phyloP scores from a whole-genome alignment of 2,888 invertebrate genomes.

The Chaetogeoica ovagalla region DNA sequence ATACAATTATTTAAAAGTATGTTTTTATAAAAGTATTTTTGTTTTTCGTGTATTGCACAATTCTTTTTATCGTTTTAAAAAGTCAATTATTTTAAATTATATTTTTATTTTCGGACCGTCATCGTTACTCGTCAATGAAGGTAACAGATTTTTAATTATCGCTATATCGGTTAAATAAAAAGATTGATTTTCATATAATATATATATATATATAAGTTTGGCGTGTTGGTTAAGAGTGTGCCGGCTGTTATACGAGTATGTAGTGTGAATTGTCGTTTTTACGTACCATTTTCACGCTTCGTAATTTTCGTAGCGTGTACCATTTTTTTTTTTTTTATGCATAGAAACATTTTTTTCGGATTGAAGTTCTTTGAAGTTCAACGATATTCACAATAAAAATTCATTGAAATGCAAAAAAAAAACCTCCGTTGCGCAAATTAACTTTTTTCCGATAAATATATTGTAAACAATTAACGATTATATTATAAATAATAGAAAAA shows the following conservation, averaged over 20 bases:
- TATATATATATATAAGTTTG: too few relatives aligned
- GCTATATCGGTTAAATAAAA: too few relatives aligned
- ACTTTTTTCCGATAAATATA: background rate
- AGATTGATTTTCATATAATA: too few relatives aligned
- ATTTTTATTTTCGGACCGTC: too few relatives aligned
- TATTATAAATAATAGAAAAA: background rate
- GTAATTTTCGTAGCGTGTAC: background rate
- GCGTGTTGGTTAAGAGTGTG: background rate
- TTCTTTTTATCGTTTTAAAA: too few relatives aligned
- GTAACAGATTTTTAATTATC: too few relatives aligned
- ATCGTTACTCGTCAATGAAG: too few relatives aligned
- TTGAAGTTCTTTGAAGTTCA: slow-evolving; percentile 29
- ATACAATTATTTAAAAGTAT: too few relatives aligned
- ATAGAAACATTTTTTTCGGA: background rate
- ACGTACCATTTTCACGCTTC: slow-evolving; percentile 33
- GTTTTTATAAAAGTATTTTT: too few relatives aligned
- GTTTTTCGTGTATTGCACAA: too few relatives aligned
- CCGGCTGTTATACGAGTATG: background rate
- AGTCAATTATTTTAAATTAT: too few relatives aligned
- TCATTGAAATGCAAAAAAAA: slow-evolving; percentile 24
- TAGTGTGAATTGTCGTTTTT: slow-evolving; percentile 20
- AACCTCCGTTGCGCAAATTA: slow-evolving; percentile 29
- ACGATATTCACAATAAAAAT: slow-evolving; percentile 24
- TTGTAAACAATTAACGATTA: background rate
- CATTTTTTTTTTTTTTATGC: background rate